Evolutionary conservation across 2,888 invertebrate species (phyloP), one percentile per base, ranked within the genome.

Genomic region (Micoletzkya japonica): DNA sequence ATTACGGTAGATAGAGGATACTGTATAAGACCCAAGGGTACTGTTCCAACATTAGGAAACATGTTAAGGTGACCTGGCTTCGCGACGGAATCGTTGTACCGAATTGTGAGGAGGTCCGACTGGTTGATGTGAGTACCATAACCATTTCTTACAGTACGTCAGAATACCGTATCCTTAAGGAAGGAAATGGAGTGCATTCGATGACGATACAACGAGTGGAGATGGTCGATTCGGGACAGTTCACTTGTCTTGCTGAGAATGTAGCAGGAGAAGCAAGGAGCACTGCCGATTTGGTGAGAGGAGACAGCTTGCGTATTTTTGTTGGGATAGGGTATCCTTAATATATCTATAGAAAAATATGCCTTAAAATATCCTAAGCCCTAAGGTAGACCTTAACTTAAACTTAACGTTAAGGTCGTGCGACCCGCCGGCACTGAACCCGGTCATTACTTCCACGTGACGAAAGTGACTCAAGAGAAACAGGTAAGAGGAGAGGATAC

Each of bases 191-290:
- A 17, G 82, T 81, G 50, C 88, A 88, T 77, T 91, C 93, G 69
- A 88, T 98, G 74, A 90, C 92, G 60, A 91, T 98, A 74, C 91
- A 94, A 78, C 94, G 94, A 89, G 88, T 89, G 6, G 95, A 95
- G 86, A 90, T 94, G 86, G 97, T 97, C 87, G 97, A 99, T 87
- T 94, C 94, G n/a, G 98, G 95, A 1, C 93, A 95, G 20, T 98
- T 96, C 87, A 93, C 94, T 44, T 89, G 89, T 50, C 91, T 95
- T 63, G 95, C 95, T 69, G 94, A 95, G 87, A 98, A 99, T 87
- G 90, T 93, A 74, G 96, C 94, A 66, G 98, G 98, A 50, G 92
- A 93, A 81, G 95, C 71, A 24, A 49, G 34, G n/a, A 34, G 44
- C 54, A 60, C 52, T 30, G 64, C 61, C 44, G 57, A 56, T 57